These are phyloP conservation scores for Drosophila ohnishii DNA, from an alignment of 1,140 invertebrate species.

Conservation along the genomic window DNA sequence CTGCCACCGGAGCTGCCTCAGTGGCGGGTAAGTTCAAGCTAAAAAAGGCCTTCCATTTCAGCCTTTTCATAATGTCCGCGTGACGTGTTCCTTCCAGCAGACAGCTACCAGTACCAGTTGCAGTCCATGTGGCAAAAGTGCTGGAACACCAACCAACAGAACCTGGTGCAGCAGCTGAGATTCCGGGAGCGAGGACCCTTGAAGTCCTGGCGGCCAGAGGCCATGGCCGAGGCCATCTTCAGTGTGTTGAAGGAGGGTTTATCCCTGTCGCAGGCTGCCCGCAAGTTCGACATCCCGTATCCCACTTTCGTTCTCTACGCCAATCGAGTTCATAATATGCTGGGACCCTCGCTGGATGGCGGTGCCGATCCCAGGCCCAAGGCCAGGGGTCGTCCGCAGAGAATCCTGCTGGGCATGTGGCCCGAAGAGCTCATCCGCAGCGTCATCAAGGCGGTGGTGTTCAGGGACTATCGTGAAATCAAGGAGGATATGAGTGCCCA, in stretches of 20 bases:
- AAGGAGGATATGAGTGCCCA: conserved; percentile 87
- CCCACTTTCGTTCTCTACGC: conserved; percentile 97
- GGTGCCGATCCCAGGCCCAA: conserved; percentile 94
- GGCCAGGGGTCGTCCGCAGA: conserved; percentile 93
- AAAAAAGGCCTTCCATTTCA: conserved; percentile 9
- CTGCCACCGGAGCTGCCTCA: conserved; percentile 72
- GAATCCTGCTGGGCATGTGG: conserved; percentile 95
- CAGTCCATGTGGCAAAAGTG: conserved; percentile 97
- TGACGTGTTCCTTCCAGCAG: conserved; percentile 86
- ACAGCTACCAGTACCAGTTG: conserved; percentile 96
- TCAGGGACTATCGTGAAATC: conserved; percentile 90
- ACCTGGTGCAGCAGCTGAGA: conserved; percentile 92
- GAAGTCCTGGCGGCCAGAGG: conserved; percentile 96
- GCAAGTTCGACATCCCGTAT: conserved; percentile 96
- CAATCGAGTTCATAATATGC: conserved; percentile 96
- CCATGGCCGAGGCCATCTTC: conserved; percentile 96
- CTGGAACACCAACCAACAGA: conserved; percentile 94
- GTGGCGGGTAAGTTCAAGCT: conserved; percentile 76
- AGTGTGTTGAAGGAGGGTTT: conserved; percentile 95
- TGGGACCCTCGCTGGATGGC: conserved; percentile 93
- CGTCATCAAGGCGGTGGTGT: conserved; percentile 95
- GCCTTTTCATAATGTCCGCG: conserved; percentile 28
- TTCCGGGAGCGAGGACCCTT: conserved; percentile 95
- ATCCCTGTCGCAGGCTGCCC: conserved; percentile 93
- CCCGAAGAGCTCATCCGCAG: conserved; percentile 95